Percentiles rank a stretch among this genome's conserved stretches.
phyloP scores from a whole-genome alignment of 2,113 vertebrate species.

The Gopherus flavomarginatus region DNA sequence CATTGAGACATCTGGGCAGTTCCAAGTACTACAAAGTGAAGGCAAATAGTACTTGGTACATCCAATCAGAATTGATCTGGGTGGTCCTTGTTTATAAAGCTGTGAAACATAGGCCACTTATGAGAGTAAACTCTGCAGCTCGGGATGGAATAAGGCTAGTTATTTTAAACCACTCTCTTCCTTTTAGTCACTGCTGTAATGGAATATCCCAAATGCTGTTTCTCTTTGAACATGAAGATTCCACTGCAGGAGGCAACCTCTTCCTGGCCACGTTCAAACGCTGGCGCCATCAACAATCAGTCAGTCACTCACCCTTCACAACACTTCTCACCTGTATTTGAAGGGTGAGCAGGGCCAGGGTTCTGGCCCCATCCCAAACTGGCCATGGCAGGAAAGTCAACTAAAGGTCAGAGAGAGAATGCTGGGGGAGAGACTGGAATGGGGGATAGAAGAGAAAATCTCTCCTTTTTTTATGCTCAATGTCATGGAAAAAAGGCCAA shows the following conservation, averaged over 20 bases:
- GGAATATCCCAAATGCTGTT: not conserved
- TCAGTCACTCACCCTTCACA: not conserved
- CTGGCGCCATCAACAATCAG: not conserved
- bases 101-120: conserved; percentile 30
- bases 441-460: not conserved
- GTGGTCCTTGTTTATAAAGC: conserved; percentile 8
- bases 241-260: not conserved
- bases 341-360: not conserved
- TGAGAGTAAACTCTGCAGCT: not conserved
- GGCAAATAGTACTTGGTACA: not conserved
- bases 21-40: not conserved
- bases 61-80: not conserved
- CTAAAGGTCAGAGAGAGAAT: not conserved
- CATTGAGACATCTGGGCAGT: not conserved
- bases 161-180: conserved; percentile 59
- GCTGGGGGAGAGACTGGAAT: not conserved
- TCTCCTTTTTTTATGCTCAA: not conserved
- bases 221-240: conserved; percentile 2
- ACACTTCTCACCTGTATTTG: not conserved
- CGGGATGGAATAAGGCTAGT: not conserved
- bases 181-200: conserved; percentile 19
- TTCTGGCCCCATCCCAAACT: not conserved
- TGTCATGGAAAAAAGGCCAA: not conserved
- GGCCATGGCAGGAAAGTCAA: not conserved
- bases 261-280: not conserved